Base-by-base conservation (phyloP, 53 echinoderm and acorn worm species). In the Patiria pectinifera region DNA sequence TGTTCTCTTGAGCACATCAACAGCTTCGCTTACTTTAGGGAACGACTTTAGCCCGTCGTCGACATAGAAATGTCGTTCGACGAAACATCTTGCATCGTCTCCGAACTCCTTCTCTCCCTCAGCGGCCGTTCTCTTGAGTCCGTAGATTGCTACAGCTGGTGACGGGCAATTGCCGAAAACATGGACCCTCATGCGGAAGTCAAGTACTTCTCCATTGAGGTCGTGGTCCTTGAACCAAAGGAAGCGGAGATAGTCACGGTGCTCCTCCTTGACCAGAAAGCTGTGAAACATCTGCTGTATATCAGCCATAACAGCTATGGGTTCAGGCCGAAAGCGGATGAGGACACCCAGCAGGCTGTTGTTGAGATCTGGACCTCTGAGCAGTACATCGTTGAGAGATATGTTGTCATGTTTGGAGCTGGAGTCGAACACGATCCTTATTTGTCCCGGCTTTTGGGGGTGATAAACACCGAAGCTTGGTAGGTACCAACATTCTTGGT, bases 1-100 rank as follows among this genome's bases (percentile, higher is more conserved):
- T 18, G 94, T 82, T 92, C 61, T 76, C 7, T 82, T 47, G 0
- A 83, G 71, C n/a, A 93, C 71, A 21, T 77, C 15, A 8, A 93
- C 24, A 21, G 93, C 89, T 63, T 82, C 47, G 4, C 35, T 45
- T 23, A 59, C 89, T 26, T 18, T 82, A 15, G 89, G 46, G 44
- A 83, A 35, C 14, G 93, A 93, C 8, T 81, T 80, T 59, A 91
- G 79, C 23, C 96, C 92, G 62, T 96, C 95, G 43, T 95, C 94
- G 43, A 96, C 92, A 46, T 96, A 95, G 89, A 96, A 95, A 60
- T 94, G 95, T 77, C 93, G 94, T 19, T 86, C 48, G 9, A 95
- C 53, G 77, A 92, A 92, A 6, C 48, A 81, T 75, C 58, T 86
- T 59, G 62, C 74, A n/a, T 86, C 80, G 35, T 71, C 49, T 10